A percentile compares a stretch with the other conserved stretches of the same genome.
phyloP scores from a whole-genome alignment of 1,140 invertebrate genomes.

The Drosophila parvula region DNA sequence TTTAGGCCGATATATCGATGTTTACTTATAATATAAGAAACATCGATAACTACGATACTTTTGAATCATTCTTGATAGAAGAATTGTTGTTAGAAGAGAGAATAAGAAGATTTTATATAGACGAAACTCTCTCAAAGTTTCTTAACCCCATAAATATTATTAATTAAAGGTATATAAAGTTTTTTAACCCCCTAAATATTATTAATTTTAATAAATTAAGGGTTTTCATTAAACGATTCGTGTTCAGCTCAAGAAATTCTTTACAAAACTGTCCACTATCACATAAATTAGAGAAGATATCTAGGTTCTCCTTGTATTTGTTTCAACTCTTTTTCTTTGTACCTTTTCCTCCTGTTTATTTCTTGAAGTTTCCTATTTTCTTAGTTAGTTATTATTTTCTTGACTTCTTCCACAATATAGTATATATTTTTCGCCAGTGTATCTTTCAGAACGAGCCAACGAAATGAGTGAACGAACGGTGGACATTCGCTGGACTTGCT shows the following conservation, averaged over 20 bases:
- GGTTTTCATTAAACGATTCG: neutral
- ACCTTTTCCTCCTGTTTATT: neutral
- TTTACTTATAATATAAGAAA: too few species aligned
- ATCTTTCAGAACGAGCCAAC: slow-evolving; percentile 28
- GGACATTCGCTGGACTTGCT: slow-evolving; percentile 38
- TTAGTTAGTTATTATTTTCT: neutral
- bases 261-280: neutral
- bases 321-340: neutral
- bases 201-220: neutral
- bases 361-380: neutral
- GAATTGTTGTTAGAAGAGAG: too few species aligned
- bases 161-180: neutral
- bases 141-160: too few species aligned
- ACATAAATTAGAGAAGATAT: neutral
- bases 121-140: too few species aligned
- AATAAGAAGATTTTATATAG: too few species aligned
- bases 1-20: too few species aligned
- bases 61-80: too few species aligned
- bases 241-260: neutral
- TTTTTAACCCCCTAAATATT: too few species aligned
- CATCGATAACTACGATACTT: too few species aligned
- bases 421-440: neutral
- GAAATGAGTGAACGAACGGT: slow-evolving; percentile 51
- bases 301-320: neutral
- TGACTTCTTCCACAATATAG: fast-evolving